Evolutionary conservation across 2,797 vertebrate species (phyloP).

Genomic region (Protosalanx chinensis): DNA sequence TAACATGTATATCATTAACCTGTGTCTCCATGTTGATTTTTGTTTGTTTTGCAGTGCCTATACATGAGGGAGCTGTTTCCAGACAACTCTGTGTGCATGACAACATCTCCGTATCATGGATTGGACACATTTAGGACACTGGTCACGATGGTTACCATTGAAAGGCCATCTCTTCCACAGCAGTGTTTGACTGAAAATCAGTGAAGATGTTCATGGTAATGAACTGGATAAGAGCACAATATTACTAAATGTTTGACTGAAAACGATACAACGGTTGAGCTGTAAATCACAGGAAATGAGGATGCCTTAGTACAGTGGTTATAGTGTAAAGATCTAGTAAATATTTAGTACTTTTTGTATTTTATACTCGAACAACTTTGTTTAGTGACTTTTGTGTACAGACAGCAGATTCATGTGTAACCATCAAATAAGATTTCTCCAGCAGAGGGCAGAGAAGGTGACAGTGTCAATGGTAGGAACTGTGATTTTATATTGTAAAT

Average conservation of each 20-base stretch:
- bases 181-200: not conserved
- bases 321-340: not conserved
- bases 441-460: conserved; percentile 56
- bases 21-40: not conserved
- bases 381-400: not conserved
- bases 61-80: conserved; percentile 36
- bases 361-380: not conserved
- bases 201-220: not conserved
- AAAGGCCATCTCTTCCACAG: not conserved
- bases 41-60: conserved; percentile 54
- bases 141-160: not conserved
- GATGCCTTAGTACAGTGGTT: not conserved
- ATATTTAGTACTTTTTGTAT: not conserved
- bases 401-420: conserved; percentile 4
- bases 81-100: not conserved
- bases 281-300: not conserved
- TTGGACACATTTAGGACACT: not conserved
- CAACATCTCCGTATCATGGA: not conserved
- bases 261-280: not conserved
- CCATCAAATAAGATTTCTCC: conserved; percentile 34
- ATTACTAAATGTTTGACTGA: not conserved
- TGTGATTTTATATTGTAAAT: conserved; percentile 8
- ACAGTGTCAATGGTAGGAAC: not conserved
- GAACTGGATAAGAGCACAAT: no score
- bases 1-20: not conserved